Conservation (phyloP, 2,113 vertebrate species). For the Megaceryle torquata region DNA sequence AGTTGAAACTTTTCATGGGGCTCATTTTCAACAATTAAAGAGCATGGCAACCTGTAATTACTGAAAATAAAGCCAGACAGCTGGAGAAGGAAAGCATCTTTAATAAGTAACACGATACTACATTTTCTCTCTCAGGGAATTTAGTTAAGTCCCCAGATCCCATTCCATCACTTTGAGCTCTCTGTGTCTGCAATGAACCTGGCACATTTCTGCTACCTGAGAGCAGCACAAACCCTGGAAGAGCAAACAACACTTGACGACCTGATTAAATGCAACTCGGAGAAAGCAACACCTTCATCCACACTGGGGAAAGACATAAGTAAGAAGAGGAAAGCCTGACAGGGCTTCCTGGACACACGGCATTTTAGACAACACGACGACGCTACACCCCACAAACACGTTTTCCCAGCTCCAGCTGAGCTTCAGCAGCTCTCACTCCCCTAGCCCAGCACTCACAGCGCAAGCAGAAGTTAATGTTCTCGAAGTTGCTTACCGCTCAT, state of each 20-base stretch:
- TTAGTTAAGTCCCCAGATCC: background rate
- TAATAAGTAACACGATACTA: background rate
- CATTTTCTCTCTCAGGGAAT: background rate
- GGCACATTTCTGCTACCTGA: background rate
- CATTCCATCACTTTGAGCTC: background rate
- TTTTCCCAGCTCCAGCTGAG: background rate
- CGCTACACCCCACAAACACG: accelerated
- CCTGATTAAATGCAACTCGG: background rate
- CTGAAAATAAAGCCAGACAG: constrained; percentile 32
- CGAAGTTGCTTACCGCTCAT: constrained; percentile 54
- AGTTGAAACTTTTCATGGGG: background rate
- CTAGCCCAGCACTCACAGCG: background rate
- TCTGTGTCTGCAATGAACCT: background rate
- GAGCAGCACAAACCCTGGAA: background rate
- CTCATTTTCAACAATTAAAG: constrained; percentile 46
- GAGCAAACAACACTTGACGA: background rate
- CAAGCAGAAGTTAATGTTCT: background rate
- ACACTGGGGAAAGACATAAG: background rate
- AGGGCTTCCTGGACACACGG: background rate
- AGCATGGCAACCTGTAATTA: constrained; percentile 49
- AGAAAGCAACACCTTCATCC: background rate
- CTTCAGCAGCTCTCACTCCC: background rate
- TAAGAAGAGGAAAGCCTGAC: background rate
- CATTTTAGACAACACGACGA: background rate
- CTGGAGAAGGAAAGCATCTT: background rate